Conservation (phyloP, 1,140 invertebrate species). For the Drosophila quadrilineata region DNA sequence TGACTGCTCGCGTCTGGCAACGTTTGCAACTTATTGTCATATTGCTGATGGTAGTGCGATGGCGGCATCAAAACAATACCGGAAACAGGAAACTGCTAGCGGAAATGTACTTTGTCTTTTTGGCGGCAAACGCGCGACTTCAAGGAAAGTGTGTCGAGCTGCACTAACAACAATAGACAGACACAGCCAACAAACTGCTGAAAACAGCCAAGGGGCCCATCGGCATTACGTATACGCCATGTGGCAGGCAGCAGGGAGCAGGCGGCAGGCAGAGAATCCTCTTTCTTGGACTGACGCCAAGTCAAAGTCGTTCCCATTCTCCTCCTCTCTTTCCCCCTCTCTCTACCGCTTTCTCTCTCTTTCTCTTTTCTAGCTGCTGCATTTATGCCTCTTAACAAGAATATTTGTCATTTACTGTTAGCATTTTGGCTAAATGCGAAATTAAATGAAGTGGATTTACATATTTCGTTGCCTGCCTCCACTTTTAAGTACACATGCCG, state of each 20-base stretch:
- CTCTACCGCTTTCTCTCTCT: background rate
- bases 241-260: no score
- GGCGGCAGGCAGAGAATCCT: conserved; percentile 1
- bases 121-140: conserved; percentile 62
- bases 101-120: conserved; percentile 80
- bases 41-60: background rate
- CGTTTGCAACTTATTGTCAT: background rate
- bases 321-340: background rate
- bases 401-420: conserved; percentile 80
- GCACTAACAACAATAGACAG: conserved; percentile 45
- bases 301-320: conserved; percentile 20
- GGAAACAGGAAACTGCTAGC: conserved; percentile 74
- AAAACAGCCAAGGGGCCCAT: background rate
- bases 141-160: conserved; percentile 70
- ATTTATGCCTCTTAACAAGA: conserved; percentile 78
- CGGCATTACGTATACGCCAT: no score
- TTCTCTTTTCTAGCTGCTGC: conserved; percentile 38
- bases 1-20: no score
- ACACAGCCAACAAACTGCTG: conserved; percentile 29
- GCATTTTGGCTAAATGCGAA: conserved; percentile 80
- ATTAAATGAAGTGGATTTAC: conserved; percentile 80
- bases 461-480: conserved; percentile 71
- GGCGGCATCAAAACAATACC: conserved; percentile 68
- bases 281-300: conserved; percentile 58
- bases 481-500: conserved; percentile 70